phyloP scores from a whole-genome alignment of 2,113 vertebrate species.

The Axis porcinus region DNA sequence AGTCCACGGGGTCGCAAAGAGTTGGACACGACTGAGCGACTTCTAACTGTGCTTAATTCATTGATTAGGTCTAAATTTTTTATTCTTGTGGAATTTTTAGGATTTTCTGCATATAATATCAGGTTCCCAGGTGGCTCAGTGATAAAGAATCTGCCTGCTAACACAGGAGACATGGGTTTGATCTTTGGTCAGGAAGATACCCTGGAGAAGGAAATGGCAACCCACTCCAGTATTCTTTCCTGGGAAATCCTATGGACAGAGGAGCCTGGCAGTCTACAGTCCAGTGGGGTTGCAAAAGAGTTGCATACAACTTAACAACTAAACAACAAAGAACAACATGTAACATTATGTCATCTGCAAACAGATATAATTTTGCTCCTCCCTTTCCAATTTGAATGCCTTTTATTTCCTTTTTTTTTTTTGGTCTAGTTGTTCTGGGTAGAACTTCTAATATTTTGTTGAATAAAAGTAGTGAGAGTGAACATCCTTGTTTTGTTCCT shows the following conservation, averaged over 20 bases:
- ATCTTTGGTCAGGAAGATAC: neutral
- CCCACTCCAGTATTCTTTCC: neutral
- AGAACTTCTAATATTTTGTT: neutral
- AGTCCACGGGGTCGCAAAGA: too few species aligned
- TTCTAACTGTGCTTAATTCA: neutral
- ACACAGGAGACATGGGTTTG: neutral
- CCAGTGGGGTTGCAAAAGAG: neutral
- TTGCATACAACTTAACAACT: neutral
- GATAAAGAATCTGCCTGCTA: neutral
- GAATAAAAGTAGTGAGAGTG: neutral
- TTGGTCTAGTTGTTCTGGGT: neutral
- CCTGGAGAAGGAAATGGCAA: neutral
- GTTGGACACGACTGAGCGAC: too few species aligned
- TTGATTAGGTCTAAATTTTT: neutral
- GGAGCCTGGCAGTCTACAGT: neutral
- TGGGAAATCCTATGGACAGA: neutral
- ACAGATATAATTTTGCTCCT: neutral
- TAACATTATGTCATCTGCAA: neutral
- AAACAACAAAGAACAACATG: neutral
- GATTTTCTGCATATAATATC: neutral
- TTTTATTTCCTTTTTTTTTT: constrained; percentile 17
- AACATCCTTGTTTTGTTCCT: neutral
- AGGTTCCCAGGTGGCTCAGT: neutral
- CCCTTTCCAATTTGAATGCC: neutral
- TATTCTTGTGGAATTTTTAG: neutral